Percentiles rank a stretch among this genome's conserved stretches.
These are phyloP conservation scores for Atta cephalotes DNA, from an alignment of 1,140 invertebrate species.

Conservation along the genomic window DNA sequence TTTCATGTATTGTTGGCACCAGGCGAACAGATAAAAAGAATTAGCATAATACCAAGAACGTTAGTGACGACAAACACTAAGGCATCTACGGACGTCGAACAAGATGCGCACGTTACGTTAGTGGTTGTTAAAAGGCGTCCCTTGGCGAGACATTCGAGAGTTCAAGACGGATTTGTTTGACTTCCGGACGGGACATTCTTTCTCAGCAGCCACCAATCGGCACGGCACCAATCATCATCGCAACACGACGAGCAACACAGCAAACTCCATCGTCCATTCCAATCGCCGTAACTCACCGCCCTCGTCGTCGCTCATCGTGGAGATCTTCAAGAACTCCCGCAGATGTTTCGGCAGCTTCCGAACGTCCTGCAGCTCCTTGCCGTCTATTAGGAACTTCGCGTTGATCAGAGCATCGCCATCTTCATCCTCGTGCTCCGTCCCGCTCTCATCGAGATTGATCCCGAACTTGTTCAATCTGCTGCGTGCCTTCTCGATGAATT, in stretches of 20 bases:
- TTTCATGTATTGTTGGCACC: neutral
- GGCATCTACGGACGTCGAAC: conserved; percentile 60
- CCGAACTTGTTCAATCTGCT: conserved; percentile 88
- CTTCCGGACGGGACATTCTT: neutral
- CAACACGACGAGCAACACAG: conserved; percentile 68
- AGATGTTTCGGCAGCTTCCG: conserved; percentile 90
- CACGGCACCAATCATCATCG: conserved; percentile 35
- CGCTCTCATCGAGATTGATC: conserved; percentile 87
- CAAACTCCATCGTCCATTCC: conserved; percentile 63
- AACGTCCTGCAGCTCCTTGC: conserved; percentile 88
- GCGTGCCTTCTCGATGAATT: conserved; percentile 91
- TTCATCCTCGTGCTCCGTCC: conserved; percentile 84
- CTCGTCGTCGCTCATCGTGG: conserved; percentile 85
- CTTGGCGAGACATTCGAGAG: neutral
- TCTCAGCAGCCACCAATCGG: conserved; percentile 37
- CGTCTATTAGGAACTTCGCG: conserved; percentile 88
- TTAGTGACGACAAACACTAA: conserved; percentile 69
- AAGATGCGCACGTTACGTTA: conserved; percentile 60
- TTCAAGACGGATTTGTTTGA: neutral
- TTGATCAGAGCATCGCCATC: conserved; percentile 73
- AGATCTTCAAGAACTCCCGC: conserved; percentile 88
- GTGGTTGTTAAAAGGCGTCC: conserved; percentile 53
- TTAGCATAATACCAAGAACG: conserved; percentile 57
- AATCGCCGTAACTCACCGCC: conserved; percentile 85
- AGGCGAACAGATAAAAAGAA: conserved; percentile 31